These are phyloP conservation scores for Echinarachnius parma DNA, from an alignment of 53 echinoderm and acorn worm species.

Conservation along the genomic window DNA sequence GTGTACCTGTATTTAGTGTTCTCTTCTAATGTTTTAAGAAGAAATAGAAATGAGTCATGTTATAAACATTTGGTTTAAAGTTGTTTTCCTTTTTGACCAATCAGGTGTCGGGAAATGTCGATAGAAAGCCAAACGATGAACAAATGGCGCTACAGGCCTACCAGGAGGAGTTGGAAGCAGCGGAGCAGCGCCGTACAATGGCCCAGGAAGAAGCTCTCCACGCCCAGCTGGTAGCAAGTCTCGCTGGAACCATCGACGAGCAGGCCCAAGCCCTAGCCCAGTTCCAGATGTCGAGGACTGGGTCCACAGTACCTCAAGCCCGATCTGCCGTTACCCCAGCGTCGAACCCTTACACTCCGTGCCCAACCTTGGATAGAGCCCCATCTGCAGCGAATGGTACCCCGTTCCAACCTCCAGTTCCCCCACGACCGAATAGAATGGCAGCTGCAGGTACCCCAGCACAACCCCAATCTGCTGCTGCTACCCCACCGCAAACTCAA, in stretches of 20 bases:
- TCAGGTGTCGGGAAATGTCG: conserved; percentile 26
- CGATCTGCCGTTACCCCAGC: not conserved
- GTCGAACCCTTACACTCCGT: not conserved
- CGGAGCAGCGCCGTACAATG: not conserved
- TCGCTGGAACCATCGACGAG: conserved; percentile 12
- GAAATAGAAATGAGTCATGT: no score
- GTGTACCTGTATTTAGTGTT: no score
- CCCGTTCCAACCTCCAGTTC: not conserved
- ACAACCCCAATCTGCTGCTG: not conserved
- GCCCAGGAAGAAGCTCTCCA: conserved; percentile 32
- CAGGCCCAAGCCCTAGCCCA: conserved; percentile 40
- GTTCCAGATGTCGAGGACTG: conserved; percentile 27
- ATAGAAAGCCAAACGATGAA: conserved; percentile 23
- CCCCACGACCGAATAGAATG: not conserved
- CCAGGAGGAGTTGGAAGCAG: conserved; percentile 42
- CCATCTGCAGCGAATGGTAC: conserved; percentile 11
- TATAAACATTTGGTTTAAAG: no score
- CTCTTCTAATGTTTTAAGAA: no score
- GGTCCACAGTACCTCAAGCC: conserved; percentile 8
- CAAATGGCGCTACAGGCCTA: conserved; percentile 30
- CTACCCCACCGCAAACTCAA: not conserved
- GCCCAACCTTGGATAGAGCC: not conserved
- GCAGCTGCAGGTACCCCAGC: not conserved
- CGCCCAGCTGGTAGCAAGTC: conserved; percentile 20
- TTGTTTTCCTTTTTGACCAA: no score